Conservation (phyloP, 2,888 invertebrate species). For the Epistrophe grossulariae region DNA sequence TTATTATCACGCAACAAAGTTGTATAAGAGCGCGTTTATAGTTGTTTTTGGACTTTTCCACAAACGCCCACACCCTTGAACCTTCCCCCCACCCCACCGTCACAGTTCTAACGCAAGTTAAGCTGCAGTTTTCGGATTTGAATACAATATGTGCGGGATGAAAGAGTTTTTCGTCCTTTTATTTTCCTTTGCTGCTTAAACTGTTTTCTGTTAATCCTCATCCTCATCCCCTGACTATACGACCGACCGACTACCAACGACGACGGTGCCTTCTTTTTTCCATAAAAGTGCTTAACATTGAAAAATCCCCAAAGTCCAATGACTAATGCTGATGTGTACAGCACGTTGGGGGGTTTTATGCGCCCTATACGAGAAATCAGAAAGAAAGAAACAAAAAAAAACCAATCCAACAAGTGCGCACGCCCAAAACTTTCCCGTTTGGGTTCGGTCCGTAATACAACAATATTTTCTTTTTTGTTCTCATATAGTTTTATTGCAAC, state of each 20-base stretch:
- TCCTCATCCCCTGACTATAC: conserved; percentile 5
- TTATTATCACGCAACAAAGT: conserved; percentile 74
- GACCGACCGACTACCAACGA: too few relatives aligned
- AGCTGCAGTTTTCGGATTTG: conserved; percentile 55
- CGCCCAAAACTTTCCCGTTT: conserved; percentile 68
- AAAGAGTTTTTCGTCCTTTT: conserved; percentile 31
- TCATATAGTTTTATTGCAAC: conserved; percentile 71
- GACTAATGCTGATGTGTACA: conserved; percentile 70
- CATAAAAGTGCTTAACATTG: conserved; percentile 64
- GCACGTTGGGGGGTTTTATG: conserved; percentile 7
- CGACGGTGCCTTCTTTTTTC: conserved; percentile 14
- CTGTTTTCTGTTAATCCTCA: conserved; percentile 61
- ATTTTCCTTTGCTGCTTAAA: conserved; percentile 41
- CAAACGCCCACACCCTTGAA: not conserved
- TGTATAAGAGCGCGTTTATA: conserved; percentile 42
- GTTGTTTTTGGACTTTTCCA: conserved; percentile 21
- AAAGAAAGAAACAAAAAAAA: conserved; percentile 17
- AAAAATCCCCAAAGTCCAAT: conserved; percentile 75
- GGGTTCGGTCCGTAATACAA: conserved; percentile 41
- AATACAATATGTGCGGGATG: conserved; percentile 54
- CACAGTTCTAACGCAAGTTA: not conserved
- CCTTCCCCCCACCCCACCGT: too few relatives aligned
- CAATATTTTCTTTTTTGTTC: conserved; percentile 7
- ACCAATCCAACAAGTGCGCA: conserved; percentile 74
- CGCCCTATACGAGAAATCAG: not conserved